Conservation (phyloP, 2,888 invertebrate genomes). For the Machimus atricapillus region DNA sequence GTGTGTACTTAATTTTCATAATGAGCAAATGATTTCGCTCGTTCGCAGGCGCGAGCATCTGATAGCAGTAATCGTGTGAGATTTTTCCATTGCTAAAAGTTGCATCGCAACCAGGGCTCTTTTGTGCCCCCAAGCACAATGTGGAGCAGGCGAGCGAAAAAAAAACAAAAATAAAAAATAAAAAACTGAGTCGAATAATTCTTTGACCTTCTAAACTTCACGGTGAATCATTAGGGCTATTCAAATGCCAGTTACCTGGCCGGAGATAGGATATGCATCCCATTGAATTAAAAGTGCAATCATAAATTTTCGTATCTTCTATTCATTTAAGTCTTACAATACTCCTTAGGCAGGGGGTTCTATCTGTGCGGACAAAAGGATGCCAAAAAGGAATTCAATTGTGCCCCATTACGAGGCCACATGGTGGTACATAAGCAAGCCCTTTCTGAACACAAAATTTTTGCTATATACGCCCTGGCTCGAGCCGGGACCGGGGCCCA, state of each 20-base stretch:
- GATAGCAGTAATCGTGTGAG: background rate
- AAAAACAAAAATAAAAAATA: too few relatives aligned
- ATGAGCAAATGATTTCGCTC: background rate
- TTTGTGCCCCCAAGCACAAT: conserved; percentile 3
- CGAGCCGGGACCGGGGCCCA: background rate
- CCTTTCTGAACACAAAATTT: background rate
- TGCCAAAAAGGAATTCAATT: conserved; percentile 28
- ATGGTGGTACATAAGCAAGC: background rate
- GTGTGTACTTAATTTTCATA: background rate
- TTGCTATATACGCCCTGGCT: background rate
- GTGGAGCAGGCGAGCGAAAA: background rate
- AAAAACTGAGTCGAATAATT: background rate
- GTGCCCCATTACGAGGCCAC: background rate
- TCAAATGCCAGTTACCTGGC: conserved; percentile 25
- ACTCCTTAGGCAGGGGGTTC: conserved; percentile 16
- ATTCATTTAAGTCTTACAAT: conserved; percentile 33
- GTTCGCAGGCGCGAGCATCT: background rate
- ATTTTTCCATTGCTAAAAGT: conserved; percentile 15
- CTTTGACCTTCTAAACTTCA: conserved; percentile 22
- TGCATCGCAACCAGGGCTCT: background rate
- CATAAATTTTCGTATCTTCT: conserved; percentile 34
- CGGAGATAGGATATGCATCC: conserved; percentile 24
- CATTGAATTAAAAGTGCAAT: conserved; percentile 33
- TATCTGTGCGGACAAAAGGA: conserved; percentile 33
- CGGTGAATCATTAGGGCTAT: conserved; percentile 6